These are phyloP conservation scores for Platichthys stellatus DNA, from an alignment of 2,113 vertebrate species.

Conservation along the genomic window DNA sequence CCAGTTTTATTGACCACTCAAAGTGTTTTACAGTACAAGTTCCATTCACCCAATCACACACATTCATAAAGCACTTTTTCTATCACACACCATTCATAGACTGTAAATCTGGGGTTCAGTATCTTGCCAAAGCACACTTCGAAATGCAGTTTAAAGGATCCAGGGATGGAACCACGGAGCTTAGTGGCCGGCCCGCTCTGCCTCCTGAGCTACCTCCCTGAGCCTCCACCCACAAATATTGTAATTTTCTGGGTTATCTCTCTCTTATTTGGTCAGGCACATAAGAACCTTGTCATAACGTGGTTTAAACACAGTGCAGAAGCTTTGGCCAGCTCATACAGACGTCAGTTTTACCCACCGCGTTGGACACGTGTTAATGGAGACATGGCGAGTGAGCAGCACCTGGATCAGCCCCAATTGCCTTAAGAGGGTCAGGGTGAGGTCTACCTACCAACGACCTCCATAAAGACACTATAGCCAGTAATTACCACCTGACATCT, in stretches of 20 bases:
- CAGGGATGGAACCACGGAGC: too few relatives aligned
- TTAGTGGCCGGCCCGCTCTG: not conserved
- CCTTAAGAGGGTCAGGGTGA: constrained; percentile 48
- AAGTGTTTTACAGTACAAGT: too few relatives aligned
- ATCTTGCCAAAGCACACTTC: too few relatives aligned
- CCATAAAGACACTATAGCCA: constrained; percentile 21
- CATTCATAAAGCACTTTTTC: not conserved
- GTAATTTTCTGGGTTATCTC: too few relatives aligned
- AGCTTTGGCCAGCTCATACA: not conserved
- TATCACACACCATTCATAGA: too few relatives aligned
- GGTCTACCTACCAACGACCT: constrained; percentile 12
- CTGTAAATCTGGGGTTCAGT: too few relatives aligned
- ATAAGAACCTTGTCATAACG: not conserved
- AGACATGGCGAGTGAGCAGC: constrained; percentile 22
- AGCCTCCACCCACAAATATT: not conserved
- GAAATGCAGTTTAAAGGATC: too few relatives aligned
- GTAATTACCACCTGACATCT: constrained; percentile 56
- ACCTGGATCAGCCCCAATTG: constrained; percentile 52
- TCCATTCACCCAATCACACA: too few relatives aligned
- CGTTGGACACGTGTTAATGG: constrained; percentile 28
- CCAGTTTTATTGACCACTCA: too few relatives aligned
- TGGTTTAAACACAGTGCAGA: not conserved
- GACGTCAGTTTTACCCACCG: not conserved
- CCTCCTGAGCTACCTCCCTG: too few relatives aligned
- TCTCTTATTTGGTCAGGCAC: too few relatives aligned